These are phyloP conservation scores for Chaunax sp. DNA, from an alignment of 2,797 vertebrate species.

Conservation along the genomic window DNA sequence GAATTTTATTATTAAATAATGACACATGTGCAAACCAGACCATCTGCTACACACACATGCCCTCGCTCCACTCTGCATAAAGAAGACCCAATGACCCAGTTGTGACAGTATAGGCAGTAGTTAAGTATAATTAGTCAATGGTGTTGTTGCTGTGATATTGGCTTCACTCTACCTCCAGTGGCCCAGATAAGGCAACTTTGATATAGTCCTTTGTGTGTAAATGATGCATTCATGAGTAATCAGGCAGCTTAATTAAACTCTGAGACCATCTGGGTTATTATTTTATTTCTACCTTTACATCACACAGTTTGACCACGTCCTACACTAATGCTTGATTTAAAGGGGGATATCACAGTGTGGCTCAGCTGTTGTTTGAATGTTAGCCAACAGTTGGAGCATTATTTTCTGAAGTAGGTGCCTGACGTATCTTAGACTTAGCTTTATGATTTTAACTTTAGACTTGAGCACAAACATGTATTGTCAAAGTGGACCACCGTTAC, in stretches of 20 bases:
- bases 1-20: constrained; percentile 26
- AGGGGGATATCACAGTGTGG: neutral
- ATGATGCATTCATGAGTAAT: constrained; percentile 44
- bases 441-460: neutral
- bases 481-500: neutral
- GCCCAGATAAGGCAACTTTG: constrained; percentile 1
- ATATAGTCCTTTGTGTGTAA: constrained; percentile 20
- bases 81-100: constrained; percentile 62
- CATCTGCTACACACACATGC: neutral
- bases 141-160: constrained; percentile 40
- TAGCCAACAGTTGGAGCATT: no score
- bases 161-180: constrained; percentile 43
- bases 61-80: constrained; percentile 13
- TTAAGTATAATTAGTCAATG: constrained; percentile 44
- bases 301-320: neutral
- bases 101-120: constrained; percentile 47
- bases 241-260: constrained; percentile 41
- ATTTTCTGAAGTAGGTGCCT: no score
- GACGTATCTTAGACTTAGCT: neutral
- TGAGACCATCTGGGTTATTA: constrained; percentile 7
- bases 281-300: constrained; percentile 16
- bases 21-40: constrained; percentile 37
- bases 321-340: neutral
- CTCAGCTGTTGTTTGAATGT: neutral
- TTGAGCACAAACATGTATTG: constrained; percentile 8